These are phyloP conservation scores for Stichodactyla mertensii DNA, from an alignment of 64 coral and sea anemone species.

Conservation along the genomic window DNA sequence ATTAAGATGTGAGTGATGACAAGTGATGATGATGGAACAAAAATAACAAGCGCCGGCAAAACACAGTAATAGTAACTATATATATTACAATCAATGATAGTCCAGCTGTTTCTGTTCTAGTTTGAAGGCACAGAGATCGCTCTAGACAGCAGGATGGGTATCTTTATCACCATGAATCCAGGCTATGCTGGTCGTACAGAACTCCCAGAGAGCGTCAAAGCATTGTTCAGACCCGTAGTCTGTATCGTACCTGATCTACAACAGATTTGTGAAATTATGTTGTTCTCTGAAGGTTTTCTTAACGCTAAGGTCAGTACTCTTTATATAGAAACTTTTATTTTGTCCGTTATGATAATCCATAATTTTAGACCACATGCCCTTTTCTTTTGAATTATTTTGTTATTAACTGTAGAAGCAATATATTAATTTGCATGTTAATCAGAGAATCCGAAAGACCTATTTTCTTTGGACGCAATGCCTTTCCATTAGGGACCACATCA, in stretches of 20 bases:
- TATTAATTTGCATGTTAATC: no score
- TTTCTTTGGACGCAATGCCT: no score
- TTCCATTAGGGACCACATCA: no score
- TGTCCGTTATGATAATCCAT: not conserved
- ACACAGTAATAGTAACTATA: not conserved
- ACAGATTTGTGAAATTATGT: constrained; percentile 99
- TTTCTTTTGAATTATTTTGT: no score
- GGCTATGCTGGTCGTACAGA: constrained; percentile 97
- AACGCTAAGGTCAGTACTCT: constrained; percentile 69
- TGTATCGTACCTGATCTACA: constrained; percentile 96
- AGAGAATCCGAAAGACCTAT: no score
- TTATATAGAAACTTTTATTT: not conserved
- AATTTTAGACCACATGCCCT: not conserved
- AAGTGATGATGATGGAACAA: not conserved
- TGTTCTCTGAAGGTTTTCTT: constrained; percentile 97
- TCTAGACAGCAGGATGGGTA: constrained; percentile 86
- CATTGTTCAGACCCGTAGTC: constrained; percentile 85
- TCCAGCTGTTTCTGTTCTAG: constrained; percentile 30
- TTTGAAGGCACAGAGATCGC: constrained; percentile 99
- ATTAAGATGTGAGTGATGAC: no score
- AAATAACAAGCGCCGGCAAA: not conserved
- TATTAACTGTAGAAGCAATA: no score
- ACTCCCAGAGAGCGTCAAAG: constrained; percentile 97
- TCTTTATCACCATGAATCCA: constrained; percentile 99
- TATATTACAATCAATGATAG: not conserved